These are phyloP conservation scores for Lepus timidus DNA, from an alignment of 2,113 vertebrate species.

Conservation along the genomic window DNA sequence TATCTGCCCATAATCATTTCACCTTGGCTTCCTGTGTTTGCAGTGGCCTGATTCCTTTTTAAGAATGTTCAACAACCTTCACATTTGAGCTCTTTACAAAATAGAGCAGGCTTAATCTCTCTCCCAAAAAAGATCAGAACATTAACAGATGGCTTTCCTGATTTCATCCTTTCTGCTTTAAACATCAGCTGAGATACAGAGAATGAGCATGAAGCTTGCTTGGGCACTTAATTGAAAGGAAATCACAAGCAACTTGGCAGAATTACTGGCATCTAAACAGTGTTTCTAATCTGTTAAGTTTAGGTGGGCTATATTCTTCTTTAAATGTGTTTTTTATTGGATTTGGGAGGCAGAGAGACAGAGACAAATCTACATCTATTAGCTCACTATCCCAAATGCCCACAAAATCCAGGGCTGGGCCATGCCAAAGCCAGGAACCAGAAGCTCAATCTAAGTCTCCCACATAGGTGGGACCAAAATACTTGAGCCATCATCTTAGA, in stretches of 20 bases:
- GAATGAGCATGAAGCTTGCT: neutral
- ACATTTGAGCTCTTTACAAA: neutral
- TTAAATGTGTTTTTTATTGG: too few relatives aligned
- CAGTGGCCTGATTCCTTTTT: neutral
- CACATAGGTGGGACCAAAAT: too few relatives aligned
- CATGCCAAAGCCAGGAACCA: too few relatives aligned
- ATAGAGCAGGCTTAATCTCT: neutral
- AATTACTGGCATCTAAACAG: neutral
- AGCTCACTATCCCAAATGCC: too few relatives aligned
- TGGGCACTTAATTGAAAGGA: neutral
- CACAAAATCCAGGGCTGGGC: too few relatives aligned
- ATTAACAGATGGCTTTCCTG: neutral
- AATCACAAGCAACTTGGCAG: neutral
- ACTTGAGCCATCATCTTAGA: too few relatives aligned
- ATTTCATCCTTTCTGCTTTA: neutral
- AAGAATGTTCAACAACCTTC: neutral
- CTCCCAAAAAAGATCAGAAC: neutral
- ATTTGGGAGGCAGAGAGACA: too few relatives aligned
- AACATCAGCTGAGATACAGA: neutral
- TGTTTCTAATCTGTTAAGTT: neutral
- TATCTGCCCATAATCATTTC: neutral
- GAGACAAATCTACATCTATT: too few relatives aligned
- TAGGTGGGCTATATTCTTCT: neutral
- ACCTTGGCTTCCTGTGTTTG: neutral
- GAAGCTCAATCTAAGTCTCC: too few relatives aligned